A percentile compares a stretch with the other conserved stretches of the same genome.
These are phyloP conservation scores for Morinoia aosen DNA, from an alignment of 2,888 invertebrate genomes.

Conservation along the genomic window DNA sequence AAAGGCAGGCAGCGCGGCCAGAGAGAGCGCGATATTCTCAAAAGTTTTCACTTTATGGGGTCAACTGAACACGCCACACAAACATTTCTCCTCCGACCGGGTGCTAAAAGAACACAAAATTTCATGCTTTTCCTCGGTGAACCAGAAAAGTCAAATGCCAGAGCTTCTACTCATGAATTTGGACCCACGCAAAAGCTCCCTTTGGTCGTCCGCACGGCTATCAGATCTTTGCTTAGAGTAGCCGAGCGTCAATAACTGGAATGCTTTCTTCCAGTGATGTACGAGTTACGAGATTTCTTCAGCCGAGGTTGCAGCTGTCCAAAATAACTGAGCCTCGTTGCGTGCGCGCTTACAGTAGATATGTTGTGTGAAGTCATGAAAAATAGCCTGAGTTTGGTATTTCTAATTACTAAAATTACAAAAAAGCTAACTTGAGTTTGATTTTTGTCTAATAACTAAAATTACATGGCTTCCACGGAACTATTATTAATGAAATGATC, in stretches of 20 bases:
- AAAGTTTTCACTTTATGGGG: constrained; percentile 40
- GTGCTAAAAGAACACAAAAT: constrained; percentile 31
- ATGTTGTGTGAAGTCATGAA: too few species aligned
- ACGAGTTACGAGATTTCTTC: background rate
- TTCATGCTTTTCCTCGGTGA: background rate
- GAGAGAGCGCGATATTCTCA: constrained; percentile 29
- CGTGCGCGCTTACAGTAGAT: background rate
- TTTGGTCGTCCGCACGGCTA: background rate
- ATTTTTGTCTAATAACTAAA: too few species aligned
- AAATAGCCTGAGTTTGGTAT: too few species aligned
- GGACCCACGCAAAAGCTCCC: background rate
- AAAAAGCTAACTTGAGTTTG: background rate
- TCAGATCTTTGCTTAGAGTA: background rate
- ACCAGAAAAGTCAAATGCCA: background rate
- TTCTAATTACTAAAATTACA: too few species aligned
- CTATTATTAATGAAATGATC: too few species aligned
- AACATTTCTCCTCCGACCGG: constrained; percentile 19
- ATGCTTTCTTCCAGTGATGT: background rate
- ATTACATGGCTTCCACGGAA: too few species aligned
- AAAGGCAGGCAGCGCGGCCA: background rate
- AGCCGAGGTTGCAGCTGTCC: background rate
- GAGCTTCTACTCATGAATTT: background rate
- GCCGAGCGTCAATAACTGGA: background rate
- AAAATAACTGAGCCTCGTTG: background rate
- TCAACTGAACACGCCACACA: constrained; percentile 21